Evolutionary conservation across 2,113 vertebrate genomes (phyloP).

Genomic region (Ciconia stormi): DNA sequence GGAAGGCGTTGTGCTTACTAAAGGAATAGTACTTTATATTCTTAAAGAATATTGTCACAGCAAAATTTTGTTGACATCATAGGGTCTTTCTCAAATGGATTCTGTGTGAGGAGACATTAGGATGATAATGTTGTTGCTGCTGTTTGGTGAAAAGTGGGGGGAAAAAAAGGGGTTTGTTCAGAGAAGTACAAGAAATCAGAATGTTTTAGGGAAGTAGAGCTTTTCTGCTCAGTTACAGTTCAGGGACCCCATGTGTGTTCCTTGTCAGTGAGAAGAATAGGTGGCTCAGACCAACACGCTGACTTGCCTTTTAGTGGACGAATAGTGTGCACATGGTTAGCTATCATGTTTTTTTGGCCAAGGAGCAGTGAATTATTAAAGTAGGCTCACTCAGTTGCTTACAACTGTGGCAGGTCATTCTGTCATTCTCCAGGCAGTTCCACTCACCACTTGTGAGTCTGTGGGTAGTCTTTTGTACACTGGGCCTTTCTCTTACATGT

Average conservation of each 20-base stretch:
- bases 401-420: background rate
- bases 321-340: fast-evolving
- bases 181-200: background rate
- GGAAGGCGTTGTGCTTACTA: background rate
- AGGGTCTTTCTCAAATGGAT: background rate
- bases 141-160: background rate
- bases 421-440: background rate
- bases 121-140: background rate
- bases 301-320: background rate
- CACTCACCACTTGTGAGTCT: background rate
- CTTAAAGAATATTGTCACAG: background rate
- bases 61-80: background rate
- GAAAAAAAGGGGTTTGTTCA: background rate
- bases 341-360: fast-evolving
- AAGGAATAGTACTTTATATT: background rate
- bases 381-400: background rate
- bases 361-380: background rate
- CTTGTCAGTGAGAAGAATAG: background rate
- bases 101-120: background rate
- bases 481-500: background rate
- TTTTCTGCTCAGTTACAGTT: background rate
- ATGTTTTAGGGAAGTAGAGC: background rate
- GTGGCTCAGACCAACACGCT: background rate
- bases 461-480: background rate
- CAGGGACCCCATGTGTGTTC: background rate